Percentiles rank a stretch among this genome's conserved stretches.
phyloP scores from a whole-genome alignment of 2,113 vertebrate species.

The Xenopus borealis region DNA sequence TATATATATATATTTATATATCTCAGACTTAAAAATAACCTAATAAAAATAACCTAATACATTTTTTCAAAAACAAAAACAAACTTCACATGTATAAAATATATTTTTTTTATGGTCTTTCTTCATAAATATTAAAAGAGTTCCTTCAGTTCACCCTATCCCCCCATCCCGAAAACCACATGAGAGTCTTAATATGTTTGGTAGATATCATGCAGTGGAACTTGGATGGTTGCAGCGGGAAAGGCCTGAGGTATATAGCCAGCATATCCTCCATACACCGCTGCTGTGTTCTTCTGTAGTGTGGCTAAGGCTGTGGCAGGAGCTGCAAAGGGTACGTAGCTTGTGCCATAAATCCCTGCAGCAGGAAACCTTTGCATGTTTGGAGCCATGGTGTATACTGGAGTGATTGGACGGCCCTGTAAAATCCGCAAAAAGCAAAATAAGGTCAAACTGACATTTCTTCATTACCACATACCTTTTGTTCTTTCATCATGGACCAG shows the following conservation, averaged over 20 bases:
- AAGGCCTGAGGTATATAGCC: constrained; percentile 91
- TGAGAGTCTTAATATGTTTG: constrained; percentile 79
- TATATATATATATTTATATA: constrained; percentile 45
- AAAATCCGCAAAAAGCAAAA: neutral
- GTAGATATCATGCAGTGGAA: constrained; percentile 91
- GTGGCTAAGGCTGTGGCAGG: constrained; percentile 82
- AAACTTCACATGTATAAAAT: constrained; percentile 75
- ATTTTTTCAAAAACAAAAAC: constrained; percentile 38
- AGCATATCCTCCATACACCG: constrained; percentile 77
- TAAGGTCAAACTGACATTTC: too few relatives aligned
- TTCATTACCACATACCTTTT: too few relatives aligned
- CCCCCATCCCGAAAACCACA: neutral
- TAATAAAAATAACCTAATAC: constrained; percentile 43
- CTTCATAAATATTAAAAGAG: constrained; percentile 85
- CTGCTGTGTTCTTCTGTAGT: constrained; percentile 88
- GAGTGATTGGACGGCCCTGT: constrained; percentile 93
- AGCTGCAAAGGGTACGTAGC: constrained; percentile 83
- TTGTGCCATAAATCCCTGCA: constrained; percentile 79
- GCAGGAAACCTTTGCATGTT: constrained; percentile 85
- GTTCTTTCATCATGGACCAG: too few relatives aligned
- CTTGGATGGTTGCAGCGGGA: constrained; percentile 80
- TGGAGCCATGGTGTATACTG: constrained; percentile 92
- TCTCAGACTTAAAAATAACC: constrained; percentile 55
- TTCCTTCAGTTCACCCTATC: constrained; percentile 73
- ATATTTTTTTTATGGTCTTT: constrained; percentile 63